Percentiles rank a stretch among this genome's conserved stretches.
Conservation (phyloP, 1,140 invertebrate species). For the Atta texana region DNA sequence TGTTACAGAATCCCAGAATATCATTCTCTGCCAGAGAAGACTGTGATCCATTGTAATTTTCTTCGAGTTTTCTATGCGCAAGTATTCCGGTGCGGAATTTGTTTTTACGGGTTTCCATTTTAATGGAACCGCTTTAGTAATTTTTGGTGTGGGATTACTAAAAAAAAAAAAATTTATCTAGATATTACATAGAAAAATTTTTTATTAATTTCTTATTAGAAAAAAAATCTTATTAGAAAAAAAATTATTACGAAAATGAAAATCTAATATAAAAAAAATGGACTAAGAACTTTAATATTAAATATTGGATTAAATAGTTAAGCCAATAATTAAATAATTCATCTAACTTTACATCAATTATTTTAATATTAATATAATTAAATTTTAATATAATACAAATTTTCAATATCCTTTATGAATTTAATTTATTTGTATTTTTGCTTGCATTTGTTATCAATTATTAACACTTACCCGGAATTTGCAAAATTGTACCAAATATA, state of each 20-base stretch:
- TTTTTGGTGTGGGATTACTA: constrained; percentile 86
- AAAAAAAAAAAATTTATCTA: constrained; percentile 45
- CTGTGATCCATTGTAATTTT: constrained; percentile 81
- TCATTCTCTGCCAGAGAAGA: constrained; percentile 81
- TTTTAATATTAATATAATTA: not conserved
- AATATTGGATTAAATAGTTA: not conserved
- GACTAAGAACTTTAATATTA: not conserved
- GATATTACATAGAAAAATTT: no score
- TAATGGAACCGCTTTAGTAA: constrained; percentile 76
- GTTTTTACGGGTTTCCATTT: constrained; percentile 86
- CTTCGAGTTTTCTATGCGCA: constrained; percentile 81
- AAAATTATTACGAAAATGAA: not conserved
- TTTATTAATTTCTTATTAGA: not conserved
- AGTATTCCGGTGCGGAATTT: constrained; percentile 82
- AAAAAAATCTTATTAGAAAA: not conserved
- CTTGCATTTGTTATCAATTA: not conserved
- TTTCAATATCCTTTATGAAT: not conserved
- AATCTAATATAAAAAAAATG: not conserved
- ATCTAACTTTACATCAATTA: not conserved
- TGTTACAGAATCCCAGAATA: constrained; percentile 84
- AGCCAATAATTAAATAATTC: not conserved
- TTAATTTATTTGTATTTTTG: not conserved
- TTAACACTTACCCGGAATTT: constrained; percentile 87
- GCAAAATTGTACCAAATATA: constrained; percentile 91
- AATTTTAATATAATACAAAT: not conserved